Conservation (phyloP, 2,113 vertebrate species). For the Chascanopsetta lugubris region DNA sequence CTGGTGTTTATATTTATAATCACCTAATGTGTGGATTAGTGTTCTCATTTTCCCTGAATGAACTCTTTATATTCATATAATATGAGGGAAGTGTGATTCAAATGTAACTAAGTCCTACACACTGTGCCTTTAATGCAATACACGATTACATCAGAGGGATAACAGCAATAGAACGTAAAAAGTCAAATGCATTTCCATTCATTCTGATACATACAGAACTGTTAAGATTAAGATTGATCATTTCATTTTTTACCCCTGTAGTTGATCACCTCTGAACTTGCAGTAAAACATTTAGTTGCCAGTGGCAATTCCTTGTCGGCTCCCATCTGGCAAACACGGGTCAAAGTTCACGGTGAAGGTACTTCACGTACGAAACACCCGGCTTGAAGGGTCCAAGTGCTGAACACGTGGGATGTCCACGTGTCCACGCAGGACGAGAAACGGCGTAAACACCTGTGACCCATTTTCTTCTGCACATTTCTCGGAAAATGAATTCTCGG, state of each 20-base stretch:
- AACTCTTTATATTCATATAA: no score
- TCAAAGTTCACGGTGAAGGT: conserved; percentile 18
- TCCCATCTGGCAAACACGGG: conserved; percentile 11
- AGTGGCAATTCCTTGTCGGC: background rate
- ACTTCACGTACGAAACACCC: background rate
- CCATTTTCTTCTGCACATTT: background rate
- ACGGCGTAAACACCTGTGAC: background rate
- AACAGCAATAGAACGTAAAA: no score
- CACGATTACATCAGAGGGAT: no score
- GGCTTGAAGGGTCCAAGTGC: no score
- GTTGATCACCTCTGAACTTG: background rate
- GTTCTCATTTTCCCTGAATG: no score
- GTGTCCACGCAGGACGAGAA: background rate
- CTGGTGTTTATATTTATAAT: no score
- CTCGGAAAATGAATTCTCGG: background rate
- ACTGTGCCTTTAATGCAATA: no score
- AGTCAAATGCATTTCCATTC: background rate
- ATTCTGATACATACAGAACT: background rate
- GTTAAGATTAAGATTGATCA: background rate
- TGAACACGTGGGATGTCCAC: background rate
- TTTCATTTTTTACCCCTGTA: background rate
- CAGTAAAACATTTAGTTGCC: background rate
- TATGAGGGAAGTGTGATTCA: no score
- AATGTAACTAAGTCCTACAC: no score
- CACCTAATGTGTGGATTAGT: no score